Percentiles rank a stretch among this genome's conserved stretches.
phyloP scores from a whole-genome alignment of 2,113 vertebrate genomes.

The Gasterosteus nipponicus region DNA sequence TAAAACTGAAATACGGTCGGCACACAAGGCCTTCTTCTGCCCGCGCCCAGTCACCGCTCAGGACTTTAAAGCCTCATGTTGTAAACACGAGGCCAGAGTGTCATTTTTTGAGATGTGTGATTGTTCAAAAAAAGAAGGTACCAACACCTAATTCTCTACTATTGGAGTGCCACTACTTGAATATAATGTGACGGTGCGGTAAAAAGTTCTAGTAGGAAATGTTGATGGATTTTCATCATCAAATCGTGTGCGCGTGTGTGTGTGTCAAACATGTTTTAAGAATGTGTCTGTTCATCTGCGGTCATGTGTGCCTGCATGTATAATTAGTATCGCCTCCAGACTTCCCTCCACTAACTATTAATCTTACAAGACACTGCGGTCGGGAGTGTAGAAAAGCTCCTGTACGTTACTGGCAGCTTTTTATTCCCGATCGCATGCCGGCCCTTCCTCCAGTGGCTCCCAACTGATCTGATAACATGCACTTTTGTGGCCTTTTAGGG shows the following conservation, averaged over 20 bases:
- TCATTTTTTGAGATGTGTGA: constrained; percentile 35
- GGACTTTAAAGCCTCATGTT: constrained; percentile 4
- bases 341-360: constrained; percentile 59
- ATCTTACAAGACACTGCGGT: constrained; percentile 46
- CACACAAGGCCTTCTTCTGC: constrained; percentile 19
- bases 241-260: constrained; percentile 13
- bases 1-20: neutral
- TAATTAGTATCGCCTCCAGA: constrained; percentile 60
- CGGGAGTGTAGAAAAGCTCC: constrained; percentile 39
- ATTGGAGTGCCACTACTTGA: constrained; percentile 60
- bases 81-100: constrained; percentile 5
- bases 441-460: constrained; percentile 80
- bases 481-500: constrained; percentile 88
- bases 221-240: constrained; percentile 31
- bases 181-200: constrained; percentile 49
- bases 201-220: constrained; percentile 37
- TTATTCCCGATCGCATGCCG: constrained; percentile 23
- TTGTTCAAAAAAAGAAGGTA: constrained; percentile 34
- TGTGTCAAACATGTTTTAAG: constrained; percentile 8
- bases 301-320: constrained; percentile 52
- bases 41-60: constrained; percentile 10
- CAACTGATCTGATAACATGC: constrained; percentile 82
- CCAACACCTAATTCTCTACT: constrained; percentile 31
- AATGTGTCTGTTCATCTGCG: constrained; percentile 24
- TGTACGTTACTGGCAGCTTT: constrained; percentile 23